Base-by-base conservation (phyloP, 2,888 invertebrate genomes). In the Autographa pulchrina region DNA sequence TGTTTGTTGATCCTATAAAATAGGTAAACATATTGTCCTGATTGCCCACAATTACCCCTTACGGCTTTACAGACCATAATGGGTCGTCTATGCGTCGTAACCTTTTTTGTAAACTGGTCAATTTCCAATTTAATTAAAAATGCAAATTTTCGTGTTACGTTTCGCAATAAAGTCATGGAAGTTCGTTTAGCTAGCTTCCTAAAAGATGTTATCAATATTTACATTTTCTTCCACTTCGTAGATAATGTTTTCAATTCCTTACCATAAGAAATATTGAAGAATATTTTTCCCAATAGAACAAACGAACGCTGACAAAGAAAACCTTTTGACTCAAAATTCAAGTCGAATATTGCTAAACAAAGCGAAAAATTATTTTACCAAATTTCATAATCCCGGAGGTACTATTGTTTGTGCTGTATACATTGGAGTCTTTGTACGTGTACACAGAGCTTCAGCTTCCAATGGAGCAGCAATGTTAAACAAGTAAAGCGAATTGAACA, bases 291-390 rank as follows among this genome's bases (percentile, higher is more conserved):
- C 78, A 80, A 80, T 79, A 82, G 68, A 61, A 69, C 73, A 78
- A 78, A 82, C 74, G 75, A 71, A 72, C 63, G 79, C 88, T 87
- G 88, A 86, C 86, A 87, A 88, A 86, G 83, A 86, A 85, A 88
- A 85, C 83, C 82, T 85, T 84, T 86, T 86, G 80, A 84, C 80
- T 86, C 82, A 81, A 85, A 88, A 88, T 85, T 85, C 80, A 86
- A 79, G 75, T 86, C 86, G 82, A 83, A 85, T 86, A 88, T 86
- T 84, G 84, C 86, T 86, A 85, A 88, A 86, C 87, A 89, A 88
- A 85, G 88, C 87, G 85, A 88, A 81, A 89, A 89, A 88, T 88
- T 85, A 89, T 88, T 86, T 86, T 82, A 78, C 77, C 76, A 77
- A 82, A 80, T 75, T 76, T 78, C 81, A 77, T 82, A 80, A 74